These are phyloP conservation scores for Lampris megalopsis DNA, from an alignment of 2,113 vertebrate genomes.

Conservation along the genomic window DNA sequence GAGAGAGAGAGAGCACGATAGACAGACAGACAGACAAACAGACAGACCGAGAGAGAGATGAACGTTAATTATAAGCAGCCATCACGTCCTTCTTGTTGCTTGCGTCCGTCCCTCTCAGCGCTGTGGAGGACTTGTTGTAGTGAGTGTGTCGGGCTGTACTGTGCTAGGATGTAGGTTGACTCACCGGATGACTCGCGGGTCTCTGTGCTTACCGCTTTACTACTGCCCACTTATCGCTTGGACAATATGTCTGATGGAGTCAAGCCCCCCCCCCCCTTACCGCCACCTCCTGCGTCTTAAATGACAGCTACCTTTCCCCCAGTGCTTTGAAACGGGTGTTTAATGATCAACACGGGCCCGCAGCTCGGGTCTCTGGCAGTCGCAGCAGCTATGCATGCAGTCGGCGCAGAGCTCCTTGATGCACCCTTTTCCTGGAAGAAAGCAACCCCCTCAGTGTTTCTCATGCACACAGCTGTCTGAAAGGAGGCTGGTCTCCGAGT, in stretches of 20 bases:
- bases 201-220: slow-evolving; percentile 17
- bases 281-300: slow-evolving; percentile 70
- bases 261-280: slow-evolving; percentile 27
- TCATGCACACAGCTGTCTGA: slow-evolving; percentile 42
- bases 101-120: no score
- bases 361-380: slow-evolving; percentile 59
- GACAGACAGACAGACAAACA: no score
- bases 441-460: slow-evolving; percentile 51
- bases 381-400: slow-evolving; percentile 51
- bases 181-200: slow-evolving; percentile 52
- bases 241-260: slow-evolving; percentile 40
- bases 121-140: no score
- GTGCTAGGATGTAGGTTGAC: slow-evolving; percentile 55
- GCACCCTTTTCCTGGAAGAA: slow-evolving; percentile 32
- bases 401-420: slow-evolving; percentile 18
- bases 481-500: slow-evolving; percentile 68
- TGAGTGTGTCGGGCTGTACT: no score
- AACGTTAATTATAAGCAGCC: no score
- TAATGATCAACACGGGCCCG: slow-evolving; percentile 78
- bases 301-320: slow-evolving; percentile 81
- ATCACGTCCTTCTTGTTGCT: no score
- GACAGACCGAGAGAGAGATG: no score
- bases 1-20: no score
- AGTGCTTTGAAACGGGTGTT: slow-evolving; percentile 80
- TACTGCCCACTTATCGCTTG: not conserved